Evolutionary conservation across 2,888 invertebrate genomes (phyloP).

Genomic region (Baccha elongata): DNA sequence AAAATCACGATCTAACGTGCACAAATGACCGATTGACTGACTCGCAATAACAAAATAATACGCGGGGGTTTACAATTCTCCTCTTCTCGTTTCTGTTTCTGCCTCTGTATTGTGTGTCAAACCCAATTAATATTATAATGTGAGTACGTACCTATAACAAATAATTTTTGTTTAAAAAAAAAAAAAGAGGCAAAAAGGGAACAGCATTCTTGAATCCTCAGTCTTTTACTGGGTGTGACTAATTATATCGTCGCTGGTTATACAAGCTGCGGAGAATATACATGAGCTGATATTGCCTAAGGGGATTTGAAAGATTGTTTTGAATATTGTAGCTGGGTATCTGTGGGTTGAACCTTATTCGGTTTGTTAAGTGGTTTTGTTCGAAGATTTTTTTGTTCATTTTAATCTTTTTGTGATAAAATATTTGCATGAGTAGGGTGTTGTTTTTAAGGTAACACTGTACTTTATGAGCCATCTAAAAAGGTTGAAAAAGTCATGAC

Average conservation of each 20-base stretch:
- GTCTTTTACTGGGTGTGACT: slow-evolving; percentile 68
- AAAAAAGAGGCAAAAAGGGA: slow-evolving; percentile 48
- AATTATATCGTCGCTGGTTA: slow-evolving; percentile 69
- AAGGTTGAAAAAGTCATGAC: neutral
- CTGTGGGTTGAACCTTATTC: slow-evolving; percentile 66
- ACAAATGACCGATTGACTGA: slow-evolving; percentile 72
- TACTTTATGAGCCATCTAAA: slow-evolving; percentile 10
- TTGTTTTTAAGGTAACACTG: neutral
- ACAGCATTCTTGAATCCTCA: slow-evolving; percentile 63
- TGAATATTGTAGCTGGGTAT: slow-evolving; percentile 7
- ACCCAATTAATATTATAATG: slow-evolving; percentile 49
- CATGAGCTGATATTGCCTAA: slow-evolving; percentile 58
- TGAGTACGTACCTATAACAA: too few species aligned
- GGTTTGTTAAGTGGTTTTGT: slow-evolving; percentile 60
- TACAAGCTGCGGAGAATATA: slow-evolving; percentile 47
- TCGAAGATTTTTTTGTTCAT: slow-evolving; percentile 18
- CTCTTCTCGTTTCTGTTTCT: slow-evolving; percentile 4
- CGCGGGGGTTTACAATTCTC: slow-evolving; percentile 47
- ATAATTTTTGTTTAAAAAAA: neutral
- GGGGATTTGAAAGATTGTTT: slow-evolving; percentile 54
- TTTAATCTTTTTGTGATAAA: slow-evolving; percentile 6
- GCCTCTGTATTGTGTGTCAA: slow-evolving; percentile 47
- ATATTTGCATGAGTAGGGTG: slow-evolving; percentile 10
- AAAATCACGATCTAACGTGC: slow-evolving; percentile 68
- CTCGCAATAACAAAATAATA: slow-evolving; percentile 30